These are phyloP conservation scores for Megalurothrips usitatus DNA, from an alignment of 2,888 invertebrate species.

Conservation along the genomic window DNA sequence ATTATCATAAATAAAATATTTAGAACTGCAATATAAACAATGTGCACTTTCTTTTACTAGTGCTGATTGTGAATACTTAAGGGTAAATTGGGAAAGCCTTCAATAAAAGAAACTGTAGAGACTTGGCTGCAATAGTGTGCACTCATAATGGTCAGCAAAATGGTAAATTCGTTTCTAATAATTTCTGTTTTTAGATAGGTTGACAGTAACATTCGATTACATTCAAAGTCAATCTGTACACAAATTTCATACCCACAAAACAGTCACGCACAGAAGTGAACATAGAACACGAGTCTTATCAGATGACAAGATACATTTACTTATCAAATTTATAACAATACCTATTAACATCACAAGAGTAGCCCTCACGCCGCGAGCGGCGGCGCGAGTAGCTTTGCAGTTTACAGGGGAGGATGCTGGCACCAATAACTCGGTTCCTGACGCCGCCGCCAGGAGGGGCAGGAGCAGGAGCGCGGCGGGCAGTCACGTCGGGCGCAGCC, in stretches of 20 bases:
- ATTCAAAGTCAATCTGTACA: background rate
- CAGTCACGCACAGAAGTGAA: slow-evolving; percentile 1
- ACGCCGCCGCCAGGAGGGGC: background rate
- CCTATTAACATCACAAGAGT: slow-evolving; percentile 9
- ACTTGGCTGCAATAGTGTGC: background rate
- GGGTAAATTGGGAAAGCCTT: background rate
- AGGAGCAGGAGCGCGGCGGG: no score
- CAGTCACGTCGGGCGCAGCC: no score
- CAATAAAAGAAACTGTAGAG: background rate
- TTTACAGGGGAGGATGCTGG: background rate
- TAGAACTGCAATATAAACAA: background rate
- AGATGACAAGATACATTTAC: background rate
- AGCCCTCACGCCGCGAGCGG: background rate
- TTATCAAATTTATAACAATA: slow-evolving; percentile 4
- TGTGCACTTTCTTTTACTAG: background rate
- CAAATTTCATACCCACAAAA: background rate
- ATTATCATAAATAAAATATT: slow-evolving; percentile 10
- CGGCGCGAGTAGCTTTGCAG: background rate
- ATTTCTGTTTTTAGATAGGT: background rate
- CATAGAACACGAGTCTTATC: background rate
- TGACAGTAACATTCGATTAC: background rate
- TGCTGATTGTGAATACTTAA: background rate
- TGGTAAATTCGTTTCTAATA: background rate
- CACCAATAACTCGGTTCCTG: background rate
- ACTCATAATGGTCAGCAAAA: no score